phyloP scores from a whole-genome alignment of 2,888 invertebrate genomes.

The Tetranychus piercei region DNA sequence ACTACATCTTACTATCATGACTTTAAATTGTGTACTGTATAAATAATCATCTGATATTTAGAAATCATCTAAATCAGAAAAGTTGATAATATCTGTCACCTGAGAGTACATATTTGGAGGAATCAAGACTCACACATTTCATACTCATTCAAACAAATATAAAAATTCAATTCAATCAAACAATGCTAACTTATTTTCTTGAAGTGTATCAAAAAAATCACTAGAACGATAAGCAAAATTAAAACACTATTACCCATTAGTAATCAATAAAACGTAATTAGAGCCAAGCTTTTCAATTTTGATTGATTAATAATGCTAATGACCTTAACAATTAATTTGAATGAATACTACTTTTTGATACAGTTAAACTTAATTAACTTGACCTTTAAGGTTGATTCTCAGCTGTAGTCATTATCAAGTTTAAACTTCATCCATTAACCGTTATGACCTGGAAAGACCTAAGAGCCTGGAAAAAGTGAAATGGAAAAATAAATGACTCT shows the following conservation, averaged over 20 bases:
- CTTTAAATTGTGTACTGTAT: too few species aligned
- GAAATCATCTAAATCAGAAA: too few species aligned
- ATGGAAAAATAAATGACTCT: background rate
- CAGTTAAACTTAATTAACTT: background rate
- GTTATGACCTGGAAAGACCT: background rate
- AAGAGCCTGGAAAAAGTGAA: background rate
- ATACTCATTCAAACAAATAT: too few species aligned
- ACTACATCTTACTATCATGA: too few species aligned
- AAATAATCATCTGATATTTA: too few species aligned
- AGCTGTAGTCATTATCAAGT: background rate
- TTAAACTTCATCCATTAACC: background rate
- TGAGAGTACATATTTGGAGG: too few species aligned
- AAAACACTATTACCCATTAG: background rate
- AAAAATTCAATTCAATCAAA: too few species aligned
- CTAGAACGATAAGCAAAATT: background rate
- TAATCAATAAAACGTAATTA: background rate
- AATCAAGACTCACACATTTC: too few species aligned
- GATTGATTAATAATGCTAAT: background rate
- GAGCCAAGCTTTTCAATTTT: background rate
- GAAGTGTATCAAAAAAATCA: too few species aligned
- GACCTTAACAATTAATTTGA: background rate
- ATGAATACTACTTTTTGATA: background rate
- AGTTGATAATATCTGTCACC: too few species aligned
- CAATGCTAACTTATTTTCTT: too few species aligned
- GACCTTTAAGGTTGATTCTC: background rate